Base-by-base conservation (phyloP, 2,888 invertebrate species). In the Amphipoea lucens region DNA sequence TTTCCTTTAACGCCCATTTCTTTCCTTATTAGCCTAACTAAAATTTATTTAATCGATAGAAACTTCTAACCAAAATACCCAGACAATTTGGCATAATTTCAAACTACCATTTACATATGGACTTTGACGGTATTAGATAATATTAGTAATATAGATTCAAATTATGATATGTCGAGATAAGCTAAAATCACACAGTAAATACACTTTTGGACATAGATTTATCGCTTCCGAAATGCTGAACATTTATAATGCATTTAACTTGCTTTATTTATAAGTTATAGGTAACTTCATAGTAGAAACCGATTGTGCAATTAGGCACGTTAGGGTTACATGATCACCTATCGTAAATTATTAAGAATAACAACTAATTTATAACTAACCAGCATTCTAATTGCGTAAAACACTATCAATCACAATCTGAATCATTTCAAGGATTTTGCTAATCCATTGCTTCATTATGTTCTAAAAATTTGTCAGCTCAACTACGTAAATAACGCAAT, bases 181-280 rank as follows among this genome's bases (percentile, higher is more conserved):
- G 17, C 62, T 78, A 20, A 72, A 70, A 78, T 60, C 29, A 60
- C 60, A 74, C 29, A 71, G 42, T 40, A 69, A 73, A 78, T 62
- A 70, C 14, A 82, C 40, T 73, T 66, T 65, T 62, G 12, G 51
- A 68, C 42, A 82, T 70, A 72, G 63, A 82, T 83, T 70, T 87
- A 72, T 66, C 57, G 79, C 79, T 78, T 78, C 84, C 66, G 69
- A 83, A 83, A 74, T 62, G 62, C 29, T 63, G 17, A 62, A 83
- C 20, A 67, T 78, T 48, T 62, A 11, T 40, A 86, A n/a, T 68
- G 67, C 71, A 42, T 65, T 36, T 36, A 36, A 54, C 54, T 69
- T 12, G 40, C 51, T 85, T 54, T 66, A 66, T 65, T 20, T 60
- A 45, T 23, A 2, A 70, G 17, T 54, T 45, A 36, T 48, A n/a